A percentile compares a stretch with the other conserved stretches of the same genome.
Evolutionary conservation across 1,140 invertebrate species (phyloP).

Genomic region (Laupala kohalensis): DNA sequence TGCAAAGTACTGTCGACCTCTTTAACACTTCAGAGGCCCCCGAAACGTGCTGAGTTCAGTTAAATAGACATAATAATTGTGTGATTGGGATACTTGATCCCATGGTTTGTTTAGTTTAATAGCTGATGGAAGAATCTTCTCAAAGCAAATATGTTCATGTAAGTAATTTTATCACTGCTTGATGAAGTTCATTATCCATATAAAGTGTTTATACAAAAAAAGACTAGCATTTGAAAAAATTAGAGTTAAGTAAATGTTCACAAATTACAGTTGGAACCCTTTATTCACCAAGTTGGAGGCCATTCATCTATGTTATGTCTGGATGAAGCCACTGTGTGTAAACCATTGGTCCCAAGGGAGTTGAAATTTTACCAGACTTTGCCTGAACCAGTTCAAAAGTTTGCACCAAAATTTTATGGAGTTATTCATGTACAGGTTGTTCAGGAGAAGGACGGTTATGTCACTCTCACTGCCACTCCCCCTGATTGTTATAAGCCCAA

Average conservation of each 20-base stretch:
- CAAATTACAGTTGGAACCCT: slow-evolving; percentile 28
- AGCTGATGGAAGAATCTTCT: slow-evolving; percentile 8
- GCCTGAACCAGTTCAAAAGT: slow-evolving; percentile 33
- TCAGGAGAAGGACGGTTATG: slow-evolving; percentile 32
- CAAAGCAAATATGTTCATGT: slow-evolving; percentile 8
- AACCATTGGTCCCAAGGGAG: slow-evolving; percentile 41
- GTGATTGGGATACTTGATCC: not conserved
- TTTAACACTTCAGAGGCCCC: not conserved
- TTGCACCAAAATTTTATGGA: slow-evolving; percentile 36
- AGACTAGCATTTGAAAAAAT: not conserved
- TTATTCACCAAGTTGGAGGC: slow-evolving; percentile 43
- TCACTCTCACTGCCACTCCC: slow-evolving; percentile 32
- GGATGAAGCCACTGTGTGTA: slow-evolving; percentile 42
- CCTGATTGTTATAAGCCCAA: slow-evolving; percentile 19
- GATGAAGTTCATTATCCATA: too few species aligned
- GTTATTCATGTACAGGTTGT: slow-evolving; percentile 25
- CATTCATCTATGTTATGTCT: slow-evolving; percentile 41
- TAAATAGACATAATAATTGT: not conserved
- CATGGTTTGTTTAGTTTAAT: not conserved
- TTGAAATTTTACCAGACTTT: slow-evolving; percentile 39
- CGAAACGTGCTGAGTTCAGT: not conserved
- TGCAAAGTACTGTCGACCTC: not conserved
- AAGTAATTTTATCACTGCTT: slow-evolving; percentile 1
- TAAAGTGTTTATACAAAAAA: not conserved
- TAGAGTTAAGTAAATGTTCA: not conserved